Evolutionary conservation across 2,797 vertebrate genomes (phyloP), one percentile per base, ranked within the genome.

Genomic region (Cirrhinus mrigala): DNA sequence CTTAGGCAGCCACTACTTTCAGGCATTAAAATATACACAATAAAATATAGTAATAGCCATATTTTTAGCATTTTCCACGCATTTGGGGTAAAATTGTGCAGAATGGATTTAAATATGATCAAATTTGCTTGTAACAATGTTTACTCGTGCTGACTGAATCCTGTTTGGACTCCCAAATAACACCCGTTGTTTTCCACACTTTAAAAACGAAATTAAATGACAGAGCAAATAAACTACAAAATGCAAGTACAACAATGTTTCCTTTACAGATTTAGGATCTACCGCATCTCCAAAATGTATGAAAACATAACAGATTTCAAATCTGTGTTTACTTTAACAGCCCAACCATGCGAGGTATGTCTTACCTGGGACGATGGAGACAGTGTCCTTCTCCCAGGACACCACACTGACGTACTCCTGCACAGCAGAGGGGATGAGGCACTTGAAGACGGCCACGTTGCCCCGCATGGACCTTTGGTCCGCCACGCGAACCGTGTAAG

Each of bases 401-500:
- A 99, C 97, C 85, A 99, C 98, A 9, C 97, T 99, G 95, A 99
- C 97, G 0, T 99, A 98, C 94, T 99, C 98, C 96, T 99, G 98
- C 96, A 99, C 97, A 27, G 97, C 98, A 82, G 97, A 96, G 91
- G 97, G 98, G 94, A 99, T 98, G 97, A 99, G 98, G 98, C 98
- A 99, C 97, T 99, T 99, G 96, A 99, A 99, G 87, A 99, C 97
- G 82, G 98, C 98, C 92, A 98, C 97, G 92, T 97, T 99, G 92
- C 98, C 98, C 94, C 98, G 98, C 98, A 99, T 99, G 91, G 98
- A 97, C 94, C 97, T 97, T 96, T 99, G 98, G 96, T 99, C 98
- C 88, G 98, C 98, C 97, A 99, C 98, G 87, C 98, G 97, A 88
- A 99, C 98, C 79, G 98, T 99, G 95, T 99, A 99, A 92, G 98